phyloP scores from a whole-genome alignment of 1,140 invertebrate species.

The Drosophila punjabiensis region DNA sequence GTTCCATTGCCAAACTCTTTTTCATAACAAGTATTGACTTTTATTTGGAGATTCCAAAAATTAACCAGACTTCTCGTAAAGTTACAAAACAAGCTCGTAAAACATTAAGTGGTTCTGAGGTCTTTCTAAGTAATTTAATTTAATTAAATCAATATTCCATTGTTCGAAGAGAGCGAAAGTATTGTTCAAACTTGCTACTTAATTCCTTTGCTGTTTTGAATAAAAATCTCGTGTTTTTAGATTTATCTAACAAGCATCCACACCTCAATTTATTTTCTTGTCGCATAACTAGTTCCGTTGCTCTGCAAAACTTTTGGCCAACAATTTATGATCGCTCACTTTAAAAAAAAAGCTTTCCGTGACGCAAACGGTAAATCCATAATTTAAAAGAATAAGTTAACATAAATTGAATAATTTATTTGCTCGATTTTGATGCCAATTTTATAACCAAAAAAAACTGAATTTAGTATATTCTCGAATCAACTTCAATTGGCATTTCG shows the following conservation, averaged over 20 bases:
- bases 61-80: neutral
- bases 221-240: conserved; percentile 3
- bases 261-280: conserved; percentile 16
- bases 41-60: neutral
- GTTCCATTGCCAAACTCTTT: neutral
- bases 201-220: neutral
- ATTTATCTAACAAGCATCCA: conserved; percentile 3
- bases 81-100: conserved; percentile 11
- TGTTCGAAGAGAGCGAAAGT: neutral
- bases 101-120: neutral
- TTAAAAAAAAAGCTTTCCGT: conserved; percentile 34
- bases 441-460: neutral
- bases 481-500: conserved; percentile 45
- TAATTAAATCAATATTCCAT: neutral
- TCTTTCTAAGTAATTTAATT: neutral
- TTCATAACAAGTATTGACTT: neutral
- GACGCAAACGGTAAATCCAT: conserved; percentile 42
- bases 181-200: neutral
- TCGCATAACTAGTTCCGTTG: conserved; percentile 35
- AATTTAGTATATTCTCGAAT: conserved; percentile 13
- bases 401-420: conserved; percentile 48
- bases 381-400: conserved; percentile 43
- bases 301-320: conserved; percentile 27
- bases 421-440: conserved; percentile 13
- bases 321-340: conserved; percentile 39